Evolutionary conservation across 2,113 vertebrate species (phyloP).

Genomic region (Boulengeromyrus knoepffleri): DNA sequence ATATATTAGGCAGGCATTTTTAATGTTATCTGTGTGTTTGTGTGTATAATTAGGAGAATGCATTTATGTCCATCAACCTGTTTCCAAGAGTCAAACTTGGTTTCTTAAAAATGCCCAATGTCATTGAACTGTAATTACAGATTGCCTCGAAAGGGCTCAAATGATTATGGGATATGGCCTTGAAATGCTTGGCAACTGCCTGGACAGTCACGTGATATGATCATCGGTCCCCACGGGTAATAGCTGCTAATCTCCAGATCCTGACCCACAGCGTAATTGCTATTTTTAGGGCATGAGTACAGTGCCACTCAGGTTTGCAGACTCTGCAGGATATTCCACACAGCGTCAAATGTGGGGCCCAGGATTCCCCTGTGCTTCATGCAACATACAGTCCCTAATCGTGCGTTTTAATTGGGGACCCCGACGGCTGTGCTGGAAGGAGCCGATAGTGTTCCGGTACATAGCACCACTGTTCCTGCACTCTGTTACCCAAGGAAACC

Average conservation of each 20-base stretch:
- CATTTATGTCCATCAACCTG: neutral
- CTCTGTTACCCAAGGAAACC: neutral
- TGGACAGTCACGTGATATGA: neutral
- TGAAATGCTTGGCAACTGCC: neutral
- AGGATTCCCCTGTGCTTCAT: neutral
- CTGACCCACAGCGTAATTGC: neutral
- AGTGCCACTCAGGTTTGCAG: neutral
- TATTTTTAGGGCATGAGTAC: neutral
- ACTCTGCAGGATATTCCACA: neutral
- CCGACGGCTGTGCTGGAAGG: neutral
- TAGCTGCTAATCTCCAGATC: neutral
- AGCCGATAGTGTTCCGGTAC: neutral
- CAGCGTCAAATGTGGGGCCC: neutral
- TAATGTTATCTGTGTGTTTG: neutral
- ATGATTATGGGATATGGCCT: neutral
- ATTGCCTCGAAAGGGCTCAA: neutral
- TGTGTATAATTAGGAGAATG: neutral
- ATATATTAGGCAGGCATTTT: neutral
- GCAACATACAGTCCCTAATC: neutral
- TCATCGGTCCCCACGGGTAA: neutral
- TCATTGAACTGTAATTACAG: neutral
- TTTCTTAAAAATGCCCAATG: neutral
- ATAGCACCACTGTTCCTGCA: neutral
- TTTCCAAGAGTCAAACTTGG: neutral
- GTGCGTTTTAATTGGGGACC: neutral